Evolutionary conservation across 2,888 invertebrate genomes (phyloP).

Genomic region (Odontocerum albicorne): DNA sequence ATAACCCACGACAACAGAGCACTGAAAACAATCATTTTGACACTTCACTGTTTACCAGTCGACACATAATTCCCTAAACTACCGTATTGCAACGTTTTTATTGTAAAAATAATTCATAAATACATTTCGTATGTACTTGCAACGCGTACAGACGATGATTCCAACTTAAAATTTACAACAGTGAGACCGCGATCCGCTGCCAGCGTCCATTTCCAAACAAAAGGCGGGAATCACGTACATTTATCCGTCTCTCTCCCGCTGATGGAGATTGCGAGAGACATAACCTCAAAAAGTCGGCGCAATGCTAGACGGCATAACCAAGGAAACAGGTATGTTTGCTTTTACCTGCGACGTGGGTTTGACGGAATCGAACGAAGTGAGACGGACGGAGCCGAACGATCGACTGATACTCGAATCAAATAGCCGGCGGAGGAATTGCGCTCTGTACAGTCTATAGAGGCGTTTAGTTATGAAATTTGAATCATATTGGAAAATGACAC

Average conservation of each 20-base stretch:
- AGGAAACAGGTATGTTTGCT: constrained; percentile 30
- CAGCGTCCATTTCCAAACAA: constrained; percentile 23
- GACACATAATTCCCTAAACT: too few relatives aligned
- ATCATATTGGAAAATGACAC: constrained; percentile 20
- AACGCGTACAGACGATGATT: constrained; percentile 14
- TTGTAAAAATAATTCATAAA: constrained; percentile 4
- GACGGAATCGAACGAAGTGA: constrained; percentile 19
- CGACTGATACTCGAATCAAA: constrained; percentile 3
- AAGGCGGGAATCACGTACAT: constrained; percentile 16
- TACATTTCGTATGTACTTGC: constrained; percentile 16
- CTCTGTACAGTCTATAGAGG: background rate
- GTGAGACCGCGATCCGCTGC: constrained; percentile 10
- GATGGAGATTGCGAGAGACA: constrained; percentile 10
- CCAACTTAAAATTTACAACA: constrained; percentile 11
- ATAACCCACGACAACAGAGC: background rate
- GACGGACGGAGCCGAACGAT: constrained; percentile 16
- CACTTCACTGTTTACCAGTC: background rate
- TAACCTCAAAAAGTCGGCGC: constrained; percentile 23
- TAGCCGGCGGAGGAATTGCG: background rate
- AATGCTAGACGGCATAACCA: constrained; percentile 12
- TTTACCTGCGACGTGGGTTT: constrained; percentile 31
- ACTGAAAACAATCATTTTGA: background rate
- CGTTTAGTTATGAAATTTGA: constrained; percentile 1
- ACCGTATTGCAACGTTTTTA: constrained; percentile 1
- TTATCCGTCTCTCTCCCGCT: constrained; percentile 23